Base-by-base conservation (phyloP, 2,797 vertebrate genomes). In the Limosa lapponica region DNA sequence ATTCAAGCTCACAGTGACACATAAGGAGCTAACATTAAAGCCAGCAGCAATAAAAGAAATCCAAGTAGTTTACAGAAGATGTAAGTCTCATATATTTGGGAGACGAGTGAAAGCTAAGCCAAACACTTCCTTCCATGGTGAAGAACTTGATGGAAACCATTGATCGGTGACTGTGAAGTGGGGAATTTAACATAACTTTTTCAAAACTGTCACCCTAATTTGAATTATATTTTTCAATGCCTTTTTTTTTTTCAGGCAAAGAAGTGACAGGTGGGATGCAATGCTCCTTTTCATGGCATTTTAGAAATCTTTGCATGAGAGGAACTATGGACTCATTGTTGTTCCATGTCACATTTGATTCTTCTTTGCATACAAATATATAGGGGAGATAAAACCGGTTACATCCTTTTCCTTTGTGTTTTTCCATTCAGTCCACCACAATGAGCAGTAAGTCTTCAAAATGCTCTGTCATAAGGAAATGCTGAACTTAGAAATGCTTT, bases 111-210 rank as follows among this genome's bases (percentile, higher is more conserved):
- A 83, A 64, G 7, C 10, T 17, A 49, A 20, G 17, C 16, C 52
- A 81, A 51, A 27, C 13, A 17, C 5, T 34, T 87, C 3, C 7
- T 81, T 73, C 32, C 5, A 9, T 12, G 27, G 73, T 12, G 20
- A 70, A 61, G 8, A 32, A 16, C 10, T 70, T 0, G 0, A 85
- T 64, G 15, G 16, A 89, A 78, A 4, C 5, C 39, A 34, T 4
- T 87, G 17, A 28, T 69, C 16, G 39, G 18, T 48, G 24, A 58
- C 14, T 30, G 1, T 58, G 41, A 82, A 67, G 2, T 24, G 16
- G n/a, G 14, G 3, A 79, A 57, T 16, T 30, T 19, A 27, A 54
- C 10, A 20, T 8, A 25, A 0, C 8, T 46, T 55, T 66, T 91
- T 54, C 17, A 71, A 37, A 84, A 49, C 12, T 36, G 5, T 32